Percentiles rank a stretch among this genome's conserved stretches.
These are phyloP conservation scores for Lingula anatina DNA, from an alignment of 2,888 invertebrate genomes.

Conservation along the genomic window DNA sequence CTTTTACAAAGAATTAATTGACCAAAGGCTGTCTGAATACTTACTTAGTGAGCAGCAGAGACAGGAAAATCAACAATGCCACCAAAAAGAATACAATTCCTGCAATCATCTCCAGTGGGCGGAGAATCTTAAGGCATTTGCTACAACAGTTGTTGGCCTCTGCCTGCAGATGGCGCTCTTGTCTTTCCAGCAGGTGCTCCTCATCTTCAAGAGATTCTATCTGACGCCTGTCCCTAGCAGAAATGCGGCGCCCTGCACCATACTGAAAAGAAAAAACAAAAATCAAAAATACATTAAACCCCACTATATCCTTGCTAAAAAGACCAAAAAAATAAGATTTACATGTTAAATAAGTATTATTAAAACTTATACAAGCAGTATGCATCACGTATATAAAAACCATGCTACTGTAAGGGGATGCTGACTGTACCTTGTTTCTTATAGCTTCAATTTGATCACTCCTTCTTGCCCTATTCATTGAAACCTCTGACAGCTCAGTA, in stretches of 20 bases:
- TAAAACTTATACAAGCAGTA: too few species aligned
- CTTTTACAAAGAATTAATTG: too few species aligned
- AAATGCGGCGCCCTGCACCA: constrained; percentile 17
- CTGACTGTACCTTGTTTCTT: constrained; percentile 29
- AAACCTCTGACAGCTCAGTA: constrained; percentile 32
- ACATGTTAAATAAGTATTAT: too few species aligned
- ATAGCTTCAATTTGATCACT: constrained; percentile 29
- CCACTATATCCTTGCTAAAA: too few species aligned
- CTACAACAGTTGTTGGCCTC: constrained; percentile 34
- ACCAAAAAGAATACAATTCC: constrained; percentile 43
- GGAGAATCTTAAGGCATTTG: constrained; percentile 36
- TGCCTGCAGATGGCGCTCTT: constrained; percentile 38
- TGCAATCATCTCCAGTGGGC: constrained; percentile 49
- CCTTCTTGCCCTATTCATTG: constrained; percentile 18
- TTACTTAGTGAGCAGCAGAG: constrained; percentile 51
- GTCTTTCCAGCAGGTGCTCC: constrained; percentile 40
- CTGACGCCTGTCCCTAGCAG: constrained; percentile 26
- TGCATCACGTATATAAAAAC: too few species aligned
- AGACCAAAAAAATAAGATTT: too few species aligned
- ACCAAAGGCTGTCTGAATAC: too few species aligned
- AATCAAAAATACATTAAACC: background rate
- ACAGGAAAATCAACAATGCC: constrained; percentile 46
- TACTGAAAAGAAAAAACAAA: constrained; percentile 20
- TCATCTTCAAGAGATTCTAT: constrained; percentile 44
- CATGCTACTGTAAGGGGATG: background rate